These are phyloP conservation scores for Cataglyphis altisquamis DNA, from an alignment of 2,888 invertebrate genomes.

Conservation along the genomic window DNA sequence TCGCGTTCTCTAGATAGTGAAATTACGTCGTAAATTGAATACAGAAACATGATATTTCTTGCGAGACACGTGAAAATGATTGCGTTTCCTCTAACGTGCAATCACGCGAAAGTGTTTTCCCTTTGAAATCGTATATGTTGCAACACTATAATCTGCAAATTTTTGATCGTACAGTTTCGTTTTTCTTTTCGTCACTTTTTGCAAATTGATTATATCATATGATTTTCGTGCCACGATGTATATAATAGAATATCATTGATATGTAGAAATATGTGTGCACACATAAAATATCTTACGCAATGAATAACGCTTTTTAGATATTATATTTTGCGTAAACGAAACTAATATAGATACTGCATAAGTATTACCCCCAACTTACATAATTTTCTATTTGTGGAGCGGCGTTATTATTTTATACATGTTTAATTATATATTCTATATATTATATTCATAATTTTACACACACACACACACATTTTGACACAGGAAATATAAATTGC, in stretches of 20 bases:
- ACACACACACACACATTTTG: neutral
- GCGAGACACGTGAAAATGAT: slow-evolving; percentile 30
- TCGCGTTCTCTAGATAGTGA: neutral
- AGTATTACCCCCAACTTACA: neutral
- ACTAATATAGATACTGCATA: neutral
- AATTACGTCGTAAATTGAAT: slow-evolving; percentile 39
- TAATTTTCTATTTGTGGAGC: slow-evolving; percentile 26
- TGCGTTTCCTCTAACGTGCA: slow-evolving; percentile 31
- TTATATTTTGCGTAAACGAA: slow-evolving; percentile 10
- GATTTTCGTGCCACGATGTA: slow-evolving; percentile 12
- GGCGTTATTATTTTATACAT: neutral
- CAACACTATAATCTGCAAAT: slow-evolving; percentile 44
- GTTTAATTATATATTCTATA: slow-evolving; percentile 3
- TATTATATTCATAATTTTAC: neutral
- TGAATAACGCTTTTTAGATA: neutral
- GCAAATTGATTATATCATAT: slow-evolving; percentile 21
- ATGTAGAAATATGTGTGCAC: neutral
- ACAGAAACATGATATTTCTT: slow-evolving; percentile 21
- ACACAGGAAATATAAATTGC: neutral
- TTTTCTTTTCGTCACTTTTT: slow-evolving; percentile 4
- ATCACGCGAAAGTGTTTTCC: slow-evolving; percentile 48
- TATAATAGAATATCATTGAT: neutral
- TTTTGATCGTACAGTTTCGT: slow-evolving; percentile 32
- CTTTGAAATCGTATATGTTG: neutral
- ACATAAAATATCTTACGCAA: neutral